Base-by-base conservation (phyloP, 2,888 invertebrate species). In the Sylvicola cinctus region DNA sequence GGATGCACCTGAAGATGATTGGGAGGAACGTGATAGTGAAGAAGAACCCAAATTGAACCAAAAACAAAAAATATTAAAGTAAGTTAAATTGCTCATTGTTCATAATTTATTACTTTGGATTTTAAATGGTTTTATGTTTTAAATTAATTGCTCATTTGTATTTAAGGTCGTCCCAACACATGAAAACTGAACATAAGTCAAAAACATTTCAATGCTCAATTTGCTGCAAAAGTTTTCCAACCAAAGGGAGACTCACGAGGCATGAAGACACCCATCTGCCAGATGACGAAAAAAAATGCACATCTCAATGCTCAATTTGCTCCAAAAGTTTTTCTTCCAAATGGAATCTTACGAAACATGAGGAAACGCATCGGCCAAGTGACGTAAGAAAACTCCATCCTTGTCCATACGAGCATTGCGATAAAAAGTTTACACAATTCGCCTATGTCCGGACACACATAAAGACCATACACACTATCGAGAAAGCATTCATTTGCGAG, bases 401-500 rank as follows among this genome's bases (percentile, higher is more conserved):
- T 7, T 56, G 55, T 38, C 38, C 42, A 11, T n/a, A n/a, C n/a
- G n/a, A n/a, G n/a, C 48, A 32, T 31, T 36, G 33, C 29, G 25
- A 36, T 30, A 33, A 33, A 13, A 30, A 25, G 29, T 40, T 41
- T 20, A 38, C n/a, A n/a, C n/a, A n/a, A n/a, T n/a, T n/a, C n/a
- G n/a, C n/a, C n/a, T n/a, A n/a, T n/a, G n/a, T n/a, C n/a, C n/a
- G n/a, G n/a, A n/a, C n/a, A n/a, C n/a, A n/a, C n/a, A n/a, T n/a
- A n/a, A 25, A 25, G 11, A 8, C 11, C 7, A 25, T 11, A 25
- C 25, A 25, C 11, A 25, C 25, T 11, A 11, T 8, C 7, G 25
- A 25, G 7, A 25, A 11, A 25, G 8, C 25, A 25, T 63, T 50
- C 38, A 52, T 61, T 11, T 63, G 63, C 39, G 61, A 62, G 37